phyloP scores from a whole-genome alignment of 1,140 invertebrate genomes.

The Chelonus insularis region DNA sequence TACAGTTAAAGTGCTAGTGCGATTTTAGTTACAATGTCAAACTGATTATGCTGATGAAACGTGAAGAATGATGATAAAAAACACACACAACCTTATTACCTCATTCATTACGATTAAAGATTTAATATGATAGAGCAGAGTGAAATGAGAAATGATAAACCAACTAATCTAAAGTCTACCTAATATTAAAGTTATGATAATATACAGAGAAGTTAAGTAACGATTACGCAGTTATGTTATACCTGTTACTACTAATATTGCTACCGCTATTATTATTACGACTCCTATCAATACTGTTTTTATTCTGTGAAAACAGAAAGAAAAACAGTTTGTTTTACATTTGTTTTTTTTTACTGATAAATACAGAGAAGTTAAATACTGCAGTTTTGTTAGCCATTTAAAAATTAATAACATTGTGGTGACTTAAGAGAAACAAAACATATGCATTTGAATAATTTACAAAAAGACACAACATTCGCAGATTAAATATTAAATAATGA shows the following conservation, averaged over 20 bases:
- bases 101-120: constrained; percentile 59
- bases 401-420: not conserved
- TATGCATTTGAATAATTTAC: not conserved
- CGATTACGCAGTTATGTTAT: constrained; percentile 54
- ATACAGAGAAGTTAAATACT: not conserved
- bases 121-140: constrained; percentile 48
- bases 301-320: constrained; percentile 30
- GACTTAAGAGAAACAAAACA: not conserved
- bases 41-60: constrained; percentile 38
- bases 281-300: constrained; percentile 35
- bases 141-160: constrained; percentile 44
- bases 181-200: constrained; percentile 57
- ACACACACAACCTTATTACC: constrained; percentile 59
- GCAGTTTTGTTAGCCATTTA: not conserved
- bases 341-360: constrained; percentile 29
- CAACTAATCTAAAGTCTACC: constrained; percentile 49
- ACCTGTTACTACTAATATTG: constrained; percentile 37
- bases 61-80: constrained; percentile 31
- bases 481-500: constrained; percentile 17
- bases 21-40: too few species aligned
- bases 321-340: constrained; percentile 29
- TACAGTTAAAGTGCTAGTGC: too few species aligned
- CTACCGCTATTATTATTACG: constrained; percentile 38
- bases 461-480: constrained; percentile 20
- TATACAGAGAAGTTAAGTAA: constrained; percentile 54